Evolutionary conservation across 2,888 invertebrate genomes (phyloP), one percentile per base, ranked within the genome.

Genomic region (Acronicta alni): DNA sequence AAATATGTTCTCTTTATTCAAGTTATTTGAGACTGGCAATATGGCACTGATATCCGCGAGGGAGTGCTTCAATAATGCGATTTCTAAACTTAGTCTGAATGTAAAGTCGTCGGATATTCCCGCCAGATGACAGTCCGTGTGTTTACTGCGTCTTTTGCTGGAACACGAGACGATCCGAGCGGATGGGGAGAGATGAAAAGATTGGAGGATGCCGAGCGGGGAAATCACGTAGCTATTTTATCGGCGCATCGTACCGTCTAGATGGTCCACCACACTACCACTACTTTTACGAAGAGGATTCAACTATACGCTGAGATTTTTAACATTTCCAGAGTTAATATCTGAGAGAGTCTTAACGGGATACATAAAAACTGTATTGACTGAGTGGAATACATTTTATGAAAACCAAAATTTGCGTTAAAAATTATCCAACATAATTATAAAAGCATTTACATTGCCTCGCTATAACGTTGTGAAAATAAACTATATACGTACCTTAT

Each of bases 211-310:
- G 83, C 86, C 83, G 83, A 78, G 84, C 81, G 79, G 81, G 84
- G 82, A 87, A 86, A 92, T 89, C 92, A 92, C 91, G 93, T 91
- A 85, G 85, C 87, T 85, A 84, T 89, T 92, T 93, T 92, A 93
- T 92, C 82, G 88, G 68, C 72, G 77, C 84, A 82, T 83, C 77
- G 80, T 72, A 77, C 77, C 79, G 83, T 81, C 86, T 83, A 81
- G 81, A 86, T 85, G 82, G 82, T 81, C 79, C 75, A 61, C 72
- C 75, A 65, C 75, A 60, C 65, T 61, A 43, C 52, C 48, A 57
- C 58, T 57, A 30, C 67, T 72, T 73, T 75, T 60, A 62, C 67
- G 44, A 77, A 77, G 77, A 68, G 57, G 60, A 76, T 76, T 76
- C 53, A 49, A 59, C 62, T 71, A 60, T 53, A 44, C 32, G 53